Conservation (phyloP, 2,797 vertebrate species). For the Streptopelia turtur region DNA sequence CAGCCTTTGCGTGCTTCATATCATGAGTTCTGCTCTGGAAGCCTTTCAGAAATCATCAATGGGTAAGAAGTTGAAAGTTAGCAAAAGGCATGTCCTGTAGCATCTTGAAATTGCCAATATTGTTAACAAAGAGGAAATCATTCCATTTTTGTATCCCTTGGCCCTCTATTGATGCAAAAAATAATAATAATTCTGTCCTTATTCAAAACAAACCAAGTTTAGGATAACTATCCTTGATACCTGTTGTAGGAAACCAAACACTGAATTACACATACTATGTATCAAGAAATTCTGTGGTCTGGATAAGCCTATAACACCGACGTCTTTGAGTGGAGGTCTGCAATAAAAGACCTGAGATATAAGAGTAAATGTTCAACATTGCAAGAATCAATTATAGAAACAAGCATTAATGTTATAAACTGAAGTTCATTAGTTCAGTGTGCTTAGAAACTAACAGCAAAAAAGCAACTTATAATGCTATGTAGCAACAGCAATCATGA, state of each 20-base stretch:
- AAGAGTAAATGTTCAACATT: background rate
- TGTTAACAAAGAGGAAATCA: background rate
- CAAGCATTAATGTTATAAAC: background rate
- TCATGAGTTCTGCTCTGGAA: background rate
- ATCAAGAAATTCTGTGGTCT: background rate
- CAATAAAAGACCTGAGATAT: background rate
- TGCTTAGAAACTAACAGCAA: conserved; percentile 16
- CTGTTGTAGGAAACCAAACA: background rate
- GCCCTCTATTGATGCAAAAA: background rate
- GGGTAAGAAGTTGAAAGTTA: background rate
- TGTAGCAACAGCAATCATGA: background rate
- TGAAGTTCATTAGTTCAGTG: background rate
- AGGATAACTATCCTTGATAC: background rate
- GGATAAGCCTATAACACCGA: background rate
- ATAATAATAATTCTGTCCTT: background rate
- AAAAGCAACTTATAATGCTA: background rate
- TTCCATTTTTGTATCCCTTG: background rate
- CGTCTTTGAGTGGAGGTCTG: background rate
- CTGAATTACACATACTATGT: background rate
- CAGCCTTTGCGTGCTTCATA: background rate
- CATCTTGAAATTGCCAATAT: background rate
- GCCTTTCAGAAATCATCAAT: background rate
- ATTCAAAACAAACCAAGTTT: background rate
- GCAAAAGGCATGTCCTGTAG: fast-evolving
- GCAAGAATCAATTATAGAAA: background rate